Conservation (phyloP, 2,888 invertebrate genomes). For the Drosophila histrio region DNA sequence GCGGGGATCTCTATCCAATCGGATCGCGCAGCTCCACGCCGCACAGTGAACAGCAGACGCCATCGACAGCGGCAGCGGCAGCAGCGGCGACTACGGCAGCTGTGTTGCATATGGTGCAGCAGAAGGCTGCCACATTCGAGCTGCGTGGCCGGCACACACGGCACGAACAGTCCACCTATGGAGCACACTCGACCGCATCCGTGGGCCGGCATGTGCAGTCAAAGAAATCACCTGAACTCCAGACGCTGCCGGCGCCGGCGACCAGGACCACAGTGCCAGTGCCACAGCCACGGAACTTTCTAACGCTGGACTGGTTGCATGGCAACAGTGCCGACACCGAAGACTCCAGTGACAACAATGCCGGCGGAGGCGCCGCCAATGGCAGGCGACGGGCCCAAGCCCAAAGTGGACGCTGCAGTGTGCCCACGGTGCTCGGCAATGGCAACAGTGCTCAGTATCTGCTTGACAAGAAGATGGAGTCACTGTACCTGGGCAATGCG, state of each 20-base stretch:
- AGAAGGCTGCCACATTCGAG: slow-evolving; percentile 82
- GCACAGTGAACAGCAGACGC: slow-evolving; percentile 39
- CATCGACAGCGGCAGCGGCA: slow-evolving; percentile 35
- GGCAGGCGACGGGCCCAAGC: slow-evolving; percentile 45
- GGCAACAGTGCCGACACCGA: slow-evolving; percentile 80
- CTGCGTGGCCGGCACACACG: slow-evolving; percentile 66
- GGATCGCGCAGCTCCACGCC: slow-evolving; percentile 60
- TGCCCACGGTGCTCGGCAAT: slow-evolving; percentile 74
- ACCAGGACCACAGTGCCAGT: slow-evolving; percentile 51
- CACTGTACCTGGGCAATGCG: slow-evolving; percentile 83
- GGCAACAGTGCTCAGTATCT: slow-evolving; percentile 79
- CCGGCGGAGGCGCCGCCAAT: slow-evolving; percentile 47
- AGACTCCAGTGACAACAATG: slow-evolving; percentile 79
- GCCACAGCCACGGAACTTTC: slow-evolving; percentile 78
- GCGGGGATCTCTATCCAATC: slow-evolving; percentile 71
- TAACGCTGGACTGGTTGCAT: slow-evolving; percentile 81
- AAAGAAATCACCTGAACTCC: slow-evolving; percentile 60
- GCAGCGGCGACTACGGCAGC: slow-evolving; percentile 56
- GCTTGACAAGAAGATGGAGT: slow-evolving; percentile 84
- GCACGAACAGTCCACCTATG: slow-evolving; percentile 49
- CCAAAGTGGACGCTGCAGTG: slow-evolving; percentile 81
- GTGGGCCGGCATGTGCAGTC: slow-evolving; percentile 64
- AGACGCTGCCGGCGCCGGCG: slow-evolving; percentile 52
- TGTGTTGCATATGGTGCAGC: slow-evolving; percentile 72
- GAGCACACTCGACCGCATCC: slow-evolving; percentile 72